These are phyloP conservation scores for Physocephala rufipes DNA, from an alignment of 2,888 invertebrate genomes.

Conservation along the genomic window DNA sequence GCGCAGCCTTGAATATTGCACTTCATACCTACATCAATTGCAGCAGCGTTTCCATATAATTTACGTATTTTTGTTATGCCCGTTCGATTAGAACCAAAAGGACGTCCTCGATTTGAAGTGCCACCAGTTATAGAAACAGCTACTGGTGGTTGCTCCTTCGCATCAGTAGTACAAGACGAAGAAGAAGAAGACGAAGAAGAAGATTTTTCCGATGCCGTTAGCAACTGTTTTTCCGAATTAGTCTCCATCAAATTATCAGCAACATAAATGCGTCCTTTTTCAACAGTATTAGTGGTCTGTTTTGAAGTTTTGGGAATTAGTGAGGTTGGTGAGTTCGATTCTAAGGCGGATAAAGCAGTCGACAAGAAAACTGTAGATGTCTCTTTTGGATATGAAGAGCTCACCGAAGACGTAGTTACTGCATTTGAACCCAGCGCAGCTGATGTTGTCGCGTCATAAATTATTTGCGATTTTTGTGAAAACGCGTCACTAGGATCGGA, in stretches of 20 bases:
- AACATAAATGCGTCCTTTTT: constrained; percentile 63
- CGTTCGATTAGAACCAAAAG: constrained; percentile 60
- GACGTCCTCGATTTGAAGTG: constrained; percentile 61
- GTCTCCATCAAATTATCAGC: constrained; percentile 60
- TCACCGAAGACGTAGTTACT: no score
- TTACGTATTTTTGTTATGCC: constrained; percentile 56
- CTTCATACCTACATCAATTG: constrained; percentile 53
- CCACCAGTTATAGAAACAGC: constrained; percentile 49
- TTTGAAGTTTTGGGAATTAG: neutral
- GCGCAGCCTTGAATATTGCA: constrained; percentile 61
- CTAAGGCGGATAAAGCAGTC: neutral
- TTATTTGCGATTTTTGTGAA: constrained; percentile 12
- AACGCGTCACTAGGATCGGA: constrained; percentile 17
- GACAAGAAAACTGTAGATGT: neutral
- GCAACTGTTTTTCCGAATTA: constrained; percentile 33
- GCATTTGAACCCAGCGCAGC: constrained; percentile 3
- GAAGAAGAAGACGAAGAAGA: no score
- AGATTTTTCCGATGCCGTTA: constrained; percentile 34
- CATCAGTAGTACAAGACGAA: constrained; percentile 25
- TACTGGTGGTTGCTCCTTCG: constrained; percentile 36
- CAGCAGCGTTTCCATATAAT: constrained; percentile 43
- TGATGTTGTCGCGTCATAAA: constrained; percentile 8
- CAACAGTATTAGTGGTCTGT: constrained; percentile 33
- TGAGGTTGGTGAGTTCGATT: constrained; percentile 37
- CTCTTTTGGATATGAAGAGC: neutral